Percentiles rank a stretch among this genome's conserved stretches.
These are phyloP conservation scores for Platanista minor DNA, from an alignment of 2,113 vertebrate species.

Conservation along the genomic window DNA sequence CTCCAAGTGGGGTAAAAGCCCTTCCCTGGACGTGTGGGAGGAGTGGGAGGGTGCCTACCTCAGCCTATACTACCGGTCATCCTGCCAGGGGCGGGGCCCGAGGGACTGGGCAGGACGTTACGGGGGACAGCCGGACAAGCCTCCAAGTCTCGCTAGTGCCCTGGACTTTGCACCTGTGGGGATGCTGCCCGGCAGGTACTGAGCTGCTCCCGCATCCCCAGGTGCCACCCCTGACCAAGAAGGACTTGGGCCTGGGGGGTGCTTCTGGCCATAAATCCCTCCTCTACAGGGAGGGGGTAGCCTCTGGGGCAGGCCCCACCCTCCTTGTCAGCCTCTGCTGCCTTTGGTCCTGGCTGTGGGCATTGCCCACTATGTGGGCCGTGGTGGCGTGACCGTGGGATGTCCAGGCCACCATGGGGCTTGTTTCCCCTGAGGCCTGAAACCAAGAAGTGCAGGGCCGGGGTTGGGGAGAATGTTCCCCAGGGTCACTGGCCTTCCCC, in stretches of 20 bases:
- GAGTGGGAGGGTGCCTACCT: fast-evolving
- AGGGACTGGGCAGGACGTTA: neutral
- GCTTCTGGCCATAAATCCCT: neutral
- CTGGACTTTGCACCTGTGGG: neutral
- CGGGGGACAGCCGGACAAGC: neutral
- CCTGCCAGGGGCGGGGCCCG: neutral
- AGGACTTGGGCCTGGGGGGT: neutral
- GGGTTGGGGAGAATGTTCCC: neutral
- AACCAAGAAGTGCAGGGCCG: neutral
- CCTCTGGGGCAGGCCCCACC: neutral
- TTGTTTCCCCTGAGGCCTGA: neutral
- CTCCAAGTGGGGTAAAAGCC: neutral
- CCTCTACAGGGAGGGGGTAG: neutral
- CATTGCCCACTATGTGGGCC: neutral
- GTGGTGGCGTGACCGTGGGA: too few relatives aligned
- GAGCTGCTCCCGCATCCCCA: neutral
- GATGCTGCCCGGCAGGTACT: neutral
- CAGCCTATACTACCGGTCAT: too few relatives aligned
- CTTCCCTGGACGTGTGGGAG: neutral
- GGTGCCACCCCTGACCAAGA: neutral
- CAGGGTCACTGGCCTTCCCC: neutral
- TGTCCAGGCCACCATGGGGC: neutral
- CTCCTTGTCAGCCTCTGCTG: neutral
- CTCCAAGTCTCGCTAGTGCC: neutral
- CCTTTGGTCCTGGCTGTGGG: neutral